A percentile compares a stretch with the other conserved stretches of the same genome.
phyloP scores from a whole-genome alignment of 92 coral and sea anemone species.

The Porites evermanni region DNA sequence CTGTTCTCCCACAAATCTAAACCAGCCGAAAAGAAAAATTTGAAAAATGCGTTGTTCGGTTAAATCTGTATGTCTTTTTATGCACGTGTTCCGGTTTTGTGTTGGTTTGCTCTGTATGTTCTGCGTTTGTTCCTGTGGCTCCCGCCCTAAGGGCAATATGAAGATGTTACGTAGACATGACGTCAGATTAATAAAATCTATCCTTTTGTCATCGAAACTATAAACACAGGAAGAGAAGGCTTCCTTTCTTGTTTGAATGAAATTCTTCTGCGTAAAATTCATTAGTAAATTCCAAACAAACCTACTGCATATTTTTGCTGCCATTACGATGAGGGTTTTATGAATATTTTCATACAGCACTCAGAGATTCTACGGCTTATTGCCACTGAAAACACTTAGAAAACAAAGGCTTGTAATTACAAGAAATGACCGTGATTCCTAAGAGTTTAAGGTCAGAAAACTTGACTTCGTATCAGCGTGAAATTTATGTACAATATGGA shows the following conservation, averaged over 20 bases:
- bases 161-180: background rate
- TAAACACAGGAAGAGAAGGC: constrained; percentile 23
- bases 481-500: background rate
- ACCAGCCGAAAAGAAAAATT: background rate
- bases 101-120: background rate
- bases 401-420: background rate
- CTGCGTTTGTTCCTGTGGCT: constrained; percentile 21
- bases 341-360: background rate
- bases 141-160: background rate
- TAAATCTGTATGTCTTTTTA: background rate
- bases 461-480: background rate
- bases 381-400: background rate
- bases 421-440: background rate
- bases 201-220: background rate
- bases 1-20: background rate
- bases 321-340: background rate
- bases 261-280: constrained; percentile 32
- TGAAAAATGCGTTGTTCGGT: background rate
- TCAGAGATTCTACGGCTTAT: background rate
- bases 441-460: background rate
- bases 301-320: background rate
- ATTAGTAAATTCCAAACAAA: background rate
- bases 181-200: constrained; percentile 13
- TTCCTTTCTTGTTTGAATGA: constrained; percentile 11
- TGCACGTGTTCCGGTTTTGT: background rate